Evolutionary conservation across 1,140 invertebrate genomes (phyloP).

Genomic region (Zaprionus lachaisei): DNA sequence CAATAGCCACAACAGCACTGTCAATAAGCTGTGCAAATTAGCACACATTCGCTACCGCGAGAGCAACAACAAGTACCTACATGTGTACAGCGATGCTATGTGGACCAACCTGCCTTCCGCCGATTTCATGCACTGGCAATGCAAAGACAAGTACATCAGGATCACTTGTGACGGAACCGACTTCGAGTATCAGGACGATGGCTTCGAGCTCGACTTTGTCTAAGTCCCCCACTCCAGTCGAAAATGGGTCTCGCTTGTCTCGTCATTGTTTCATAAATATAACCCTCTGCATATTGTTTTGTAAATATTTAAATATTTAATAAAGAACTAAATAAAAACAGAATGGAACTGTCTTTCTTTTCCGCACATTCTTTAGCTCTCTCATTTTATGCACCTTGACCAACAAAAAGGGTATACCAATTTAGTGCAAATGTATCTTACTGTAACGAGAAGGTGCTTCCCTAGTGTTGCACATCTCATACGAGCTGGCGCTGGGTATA

Average conservation of each 20-base stretch:
- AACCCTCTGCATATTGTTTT: conserved; percentile 6
- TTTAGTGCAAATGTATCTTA: too few species aligned
- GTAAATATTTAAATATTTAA: conserved; percentile 22
- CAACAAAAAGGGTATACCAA: too few species aligned
- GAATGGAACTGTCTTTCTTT: too few species aligned
- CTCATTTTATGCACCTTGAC: too few species aligned
- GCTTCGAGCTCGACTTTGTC: conserved; percentile 58
- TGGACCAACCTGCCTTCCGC: conserved; percentile 53
- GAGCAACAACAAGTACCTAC: conserved; percentile 39
- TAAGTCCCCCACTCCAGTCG: neutral
- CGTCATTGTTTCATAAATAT: conserved; percentile 7
- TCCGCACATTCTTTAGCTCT: too few species aligned
- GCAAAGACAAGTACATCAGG: conserved; percentile 54
- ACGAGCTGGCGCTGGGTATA: too few species aligned
- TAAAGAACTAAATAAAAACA: too few species aligned
- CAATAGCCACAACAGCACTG: conserved; percentile 62
- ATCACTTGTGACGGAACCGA: conserved; percentile 63
- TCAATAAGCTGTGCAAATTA: conserved; percentile 57
- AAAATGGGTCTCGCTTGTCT: neutral
- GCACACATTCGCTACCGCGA: conserved; percentile 47
- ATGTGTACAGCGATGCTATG: conserved; percentile 61
- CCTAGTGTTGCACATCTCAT: too few species aligned
- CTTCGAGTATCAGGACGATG: conserved; percentile 70
- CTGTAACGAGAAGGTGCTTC: too few species aligned
- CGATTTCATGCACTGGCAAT: conserved; percentile 54